Conservation (phyloP, 1,140 invertebrate genomes). For the Ips typographus region DNA sequence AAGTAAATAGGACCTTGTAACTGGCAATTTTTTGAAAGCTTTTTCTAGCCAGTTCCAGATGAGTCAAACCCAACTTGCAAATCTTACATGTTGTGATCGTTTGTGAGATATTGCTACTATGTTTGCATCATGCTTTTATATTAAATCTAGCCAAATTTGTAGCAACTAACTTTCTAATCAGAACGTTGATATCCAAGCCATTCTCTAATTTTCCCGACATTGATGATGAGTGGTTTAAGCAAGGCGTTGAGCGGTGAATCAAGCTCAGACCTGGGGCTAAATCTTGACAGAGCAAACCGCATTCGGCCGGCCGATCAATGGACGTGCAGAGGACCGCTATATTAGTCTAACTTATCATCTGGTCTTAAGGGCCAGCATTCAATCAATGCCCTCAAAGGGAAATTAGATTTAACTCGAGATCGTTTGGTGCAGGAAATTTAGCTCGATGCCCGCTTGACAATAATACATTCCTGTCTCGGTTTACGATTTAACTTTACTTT, state of each 20-base stretch:
- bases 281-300: conserved; percentile 40
- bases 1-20: too few species aligned
- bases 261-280: conserved; percentile 36
- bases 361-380: conserved; percentile 36
- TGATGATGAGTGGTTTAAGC: not conserved
- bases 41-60: too few species aligned
- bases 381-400: conserved; percentile 42
- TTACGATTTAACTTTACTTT: not conserved
- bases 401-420: conserved; percentile 36
- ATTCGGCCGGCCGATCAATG: conserved; percentile 27
- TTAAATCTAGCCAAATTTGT: too few species aligned
- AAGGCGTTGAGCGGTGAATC: conserved; percentile 35
- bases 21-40: too few species aligned
- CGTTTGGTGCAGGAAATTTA: conserved; percentile 31
- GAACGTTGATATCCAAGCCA: too few species aligned
- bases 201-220: too few species aligned
- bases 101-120: too few species aligned
- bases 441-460: conserved; percentile 24
- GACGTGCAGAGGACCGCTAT: conserved; percentile 34
- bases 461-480: conserved; percentile 12
- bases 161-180: too few species aligned
- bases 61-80: too few species aligned
- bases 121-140: too few species aligned
- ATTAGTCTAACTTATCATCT: conserved; percentile 43
- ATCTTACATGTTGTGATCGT: too few species aligned